Evolutionary conservation across 2,888 invertebrate species (phyloP).

Genomic region (Stictocephala bisonia): DNA sequence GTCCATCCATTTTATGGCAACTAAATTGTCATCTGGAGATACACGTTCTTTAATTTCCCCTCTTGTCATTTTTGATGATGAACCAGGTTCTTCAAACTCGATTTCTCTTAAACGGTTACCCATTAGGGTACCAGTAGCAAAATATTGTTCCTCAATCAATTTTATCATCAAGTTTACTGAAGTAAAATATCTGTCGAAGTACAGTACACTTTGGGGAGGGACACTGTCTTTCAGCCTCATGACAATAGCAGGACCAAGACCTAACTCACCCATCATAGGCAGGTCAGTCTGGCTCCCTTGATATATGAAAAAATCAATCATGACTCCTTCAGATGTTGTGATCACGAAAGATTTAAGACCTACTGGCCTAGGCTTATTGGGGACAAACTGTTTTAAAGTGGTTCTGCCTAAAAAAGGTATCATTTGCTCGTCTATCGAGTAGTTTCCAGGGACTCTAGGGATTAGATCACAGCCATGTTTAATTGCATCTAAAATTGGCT

Average conservation of each 20-base stretch:
- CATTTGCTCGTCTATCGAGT: conserved; percentile 18
- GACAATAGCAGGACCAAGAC: conserved; percentile 8
- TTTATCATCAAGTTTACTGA: background rate
- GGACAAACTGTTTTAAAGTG: background rate
- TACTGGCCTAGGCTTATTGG: conserved; percentile 30
- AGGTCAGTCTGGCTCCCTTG: no score
- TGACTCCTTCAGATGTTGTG: background rate
- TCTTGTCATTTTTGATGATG: background rate
- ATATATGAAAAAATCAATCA: conserved; percentile 19
- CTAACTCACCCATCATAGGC: background rate
- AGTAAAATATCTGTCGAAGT: conserved; percentile 27
- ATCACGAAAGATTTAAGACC: conserved; percentile 3
- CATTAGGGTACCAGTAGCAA: background rate
- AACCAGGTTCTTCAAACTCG: background rate
- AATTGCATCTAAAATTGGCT: conserved; percentile 10
- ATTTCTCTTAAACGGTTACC: background rate
- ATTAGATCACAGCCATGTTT: background rate
- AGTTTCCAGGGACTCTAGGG: background rate
- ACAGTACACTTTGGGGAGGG: conserved; percentile 19
- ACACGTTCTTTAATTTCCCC: conserved; percentile 1
- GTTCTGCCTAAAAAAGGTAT: conserved; percentile 2
- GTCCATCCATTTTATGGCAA: conserved; percentile 23
- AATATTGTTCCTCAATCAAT: conserved; percentile 2
- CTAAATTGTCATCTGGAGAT: background rate
- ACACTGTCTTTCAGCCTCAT: conserved; percentile 21